Evolutionary conservation across 1,140 invertebrate species (phyloP).

Genomic region (Trichogramma pretiosum): DNA sequence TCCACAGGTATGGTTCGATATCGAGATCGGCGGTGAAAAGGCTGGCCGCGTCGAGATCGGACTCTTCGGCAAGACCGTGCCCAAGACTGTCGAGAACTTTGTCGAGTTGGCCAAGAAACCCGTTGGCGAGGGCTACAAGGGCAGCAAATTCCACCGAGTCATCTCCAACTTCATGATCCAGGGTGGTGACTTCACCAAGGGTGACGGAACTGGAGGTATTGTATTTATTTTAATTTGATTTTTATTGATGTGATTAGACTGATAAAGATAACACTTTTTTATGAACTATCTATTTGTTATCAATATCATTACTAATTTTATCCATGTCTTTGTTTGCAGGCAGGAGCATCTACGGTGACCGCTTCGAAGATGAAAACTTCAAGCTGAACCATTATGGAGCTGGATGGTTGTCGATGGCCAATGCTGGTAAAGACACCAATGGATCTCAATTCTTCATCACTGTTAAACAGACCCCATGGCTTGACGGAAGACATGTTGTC

Average conservation of each 20-base stretch:
- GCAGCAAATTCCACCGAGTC: conserved; percentile 85
- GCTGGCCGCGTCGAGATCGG: conserved; percentile 83
- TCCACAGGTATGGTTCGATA: conserved; percentile 95
- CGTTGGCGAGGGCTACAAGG: conserved; percentile 74
- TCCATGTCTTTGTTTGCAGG: conserved; percentile 50
- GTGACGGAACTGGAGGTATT: conserved; percentile 80
- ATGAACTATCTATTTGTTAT: no score
- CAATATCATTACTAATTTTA: neutral
- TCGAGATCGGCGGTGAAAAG: conserved; percentile 72
- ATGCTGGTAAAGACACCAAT: conserved; percentile 93
- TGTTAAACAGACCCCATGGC: conserved; percentile 82
- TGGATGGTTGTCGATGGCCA: conserved; percentile 95
- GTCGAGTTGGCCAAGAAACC: conserved; percentile 70
- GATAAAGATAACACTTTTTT: neutral
- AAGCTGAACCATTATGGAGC: conserved; percentile 94
- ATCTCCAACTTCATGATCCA: conserved; percentile 96
- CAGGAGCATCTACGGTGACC: conserved; percentile 85
- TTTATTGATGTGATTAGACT: neutral
- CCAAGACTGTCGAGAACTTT: conserved; percentile 92
- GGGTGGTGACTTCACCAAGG: conserved; percentile 86
- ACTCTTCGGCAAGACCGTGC: conserved; percentile 89
- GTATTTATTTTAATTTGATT: neutral
- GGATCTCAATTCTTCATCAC: conserved; percentile 99
- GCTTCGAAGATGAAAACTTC: conserved; percentile 95
- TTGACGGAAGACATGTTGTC: conserved; percentile 93